These are phyloP conservation scores for Corythornis cristatus DNA, from an alignment of 2,113 vertebrate species.

Conservation along the genomic window DNA sequence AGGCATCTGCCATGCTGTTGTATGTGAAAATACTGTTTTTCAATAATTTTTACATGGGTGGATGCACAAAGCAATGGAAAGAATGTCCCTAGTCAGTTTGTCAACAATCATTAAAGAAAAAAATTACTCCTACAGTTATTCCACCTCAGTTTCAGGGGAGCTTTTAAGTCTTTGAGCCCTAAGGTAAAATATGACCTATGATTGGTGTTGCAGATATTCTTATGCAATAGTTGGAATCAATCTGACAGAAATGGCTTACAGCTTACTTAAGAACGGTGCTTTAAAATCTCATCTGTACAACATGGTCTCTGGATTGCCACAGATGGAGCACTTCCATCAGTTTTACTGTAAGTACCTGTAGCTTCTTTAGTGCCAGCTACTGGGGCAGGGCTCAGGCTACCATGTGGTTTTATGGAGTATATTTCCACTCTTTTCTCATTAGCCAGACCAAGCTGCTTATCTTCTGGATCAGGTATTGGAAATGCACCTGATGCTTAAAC, in stretches of 20 bases:
- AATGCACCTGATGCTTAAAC: neutral
- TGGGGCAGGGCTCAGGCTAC: neutral
- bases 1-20: neutral
- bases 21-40: neutral
- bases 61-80: neutral
- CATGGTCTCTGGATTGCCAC: constrained; percentile 79
- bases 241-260: constrained; percentile 98
- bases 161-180: fast-evolving
- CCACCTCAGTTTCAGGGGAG: neutral
- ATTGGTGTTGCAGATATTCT: constrained; percentile 86
- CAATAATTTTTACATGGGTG: neutral
- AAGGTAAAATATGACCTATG: neutral
- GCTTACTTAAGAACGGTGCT: constrained; percentile 87
- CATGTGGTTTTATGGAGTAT: fast-evolving
- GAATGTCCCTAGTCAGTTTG: neutral
- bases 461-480: neutral
- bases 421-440: neutral
- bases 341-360: constrained; percentile 89
- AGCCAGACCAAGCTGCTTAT: neutral
- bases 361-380: neutral
- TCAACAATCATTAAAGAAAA: neutral
- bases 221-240: constrained; percentile 99
- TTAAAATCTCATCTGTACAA: constrained; percentile 94
- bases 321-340: constrained; percentile 90
- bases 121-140: neutral